Percentiles rank a stretch among this genome's conserved stretches.
These are phyloP conservation scores for Solenodon paradoxus DNA, from an alignment of 2,113 vertebrate species.

Conservation along the genomic window DNA sequence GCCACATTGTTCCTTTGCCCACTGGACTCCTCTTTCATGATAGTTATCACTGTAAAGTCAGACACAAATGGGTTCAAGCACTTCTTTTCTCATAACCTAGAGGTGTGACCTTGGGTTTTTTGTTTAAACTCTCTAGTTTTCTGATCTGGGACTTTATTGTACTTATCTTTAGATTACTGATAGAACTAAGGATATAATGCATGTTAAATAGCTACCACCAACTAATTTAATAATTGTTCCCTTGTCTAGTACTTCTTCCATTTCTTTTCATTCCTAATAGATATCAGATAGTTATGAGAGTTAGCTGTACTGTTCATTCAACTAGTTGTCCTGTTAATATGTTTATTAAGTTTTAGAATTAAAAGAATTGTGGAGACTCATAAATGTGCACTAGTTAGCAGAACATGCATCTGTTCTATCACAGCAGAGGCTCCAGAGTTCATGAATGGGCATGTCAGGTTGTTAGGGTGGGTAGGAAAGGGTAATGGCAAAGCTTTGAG, in stretches of 20 bases:
- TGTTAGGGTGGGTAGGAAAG: not conserved
- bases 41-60: not conserved
- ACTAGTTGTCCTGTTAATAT: not conserved
- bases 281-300: not conserved
- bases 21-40: not conserved
- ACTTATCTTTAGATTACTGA: not conserved
- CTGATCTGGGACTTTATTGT: not conserved
- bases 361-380: not conserved
- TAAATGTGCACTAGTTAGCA: not conserved
- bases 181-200: not conserved
- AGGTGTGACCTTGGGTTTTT: not conserved
- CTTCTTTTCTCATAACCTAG: not conserved
- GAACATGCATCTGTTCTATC: not conserved
- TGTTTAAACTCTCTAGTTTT: not conserved
- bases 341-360: not conserved
- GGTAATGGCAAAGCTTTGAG: not conserved
- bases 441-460: no score
- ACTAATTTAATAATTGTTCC: not conserved
- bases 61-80: not conserved
- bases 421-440: not conserved
- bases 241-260: not conserved
- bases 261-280: not conserved
- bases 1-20: not conserved
- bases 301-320: not conserved
- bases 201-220: not conserved